Evolutionary conservation across 2,797 vertebrate species (phyloP).

Genomic region (Crypturellus tataupa): DNA sequence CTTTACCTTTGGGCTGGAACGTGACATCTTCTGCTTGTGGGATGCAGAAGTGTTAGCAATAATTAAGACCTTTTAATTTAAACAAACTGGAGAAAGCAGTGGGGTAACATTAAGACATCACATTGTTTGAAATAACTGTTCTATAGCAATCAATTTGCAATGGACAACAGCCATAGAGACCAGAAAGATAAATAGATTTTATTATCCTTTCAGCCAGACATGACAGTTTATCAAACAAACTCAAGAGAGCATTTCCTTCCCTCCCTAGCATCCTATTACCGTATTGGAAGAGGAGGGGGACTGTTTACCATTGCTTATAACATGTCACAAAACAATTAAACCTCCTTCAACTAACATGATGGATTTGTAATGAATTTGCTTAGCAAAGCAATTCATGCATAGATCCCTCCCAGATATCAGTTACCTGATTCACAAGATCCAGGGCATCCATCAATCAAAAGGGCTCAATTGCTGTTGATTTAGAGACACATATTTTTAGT

Average conservation of each 20-base stretch:
- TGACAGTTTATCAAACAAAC: conserved; percentile 26
- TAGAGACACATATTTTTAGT: neutral
- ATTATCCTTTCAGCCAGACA: conserved; percentile 16
- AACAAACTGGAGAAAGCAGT: neutral
- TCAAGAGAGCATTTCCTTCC: neutral
- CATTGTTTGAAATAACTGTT: neutral
- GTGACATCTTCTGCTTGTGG: neutral
- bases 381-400: conserved; percentile 45
- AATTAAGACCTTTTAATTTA: neutral
- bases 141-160: neutral
- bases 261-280: conserved; percentile 43
- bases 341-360: conserved; percentile 32
- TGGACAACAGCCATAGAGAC: neutral
- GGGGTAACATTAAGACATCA: neutral
- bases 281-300: neutral
- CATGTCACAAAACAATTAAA: conserved; percentile 53
- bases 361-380: conserved; percentile 58
- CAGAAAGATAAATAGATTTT: conserved; percentile 36
- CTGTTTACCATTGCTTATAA: conserved; percentile 32
- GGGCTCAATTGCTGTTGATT: neutral
- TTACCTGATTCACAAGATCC: conserved; percentile 37
- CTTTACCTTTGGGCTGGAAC: neutral
- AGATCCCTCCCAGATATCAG: conserved; percentile 46
- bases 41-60: neutral
- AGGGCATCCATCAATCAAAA: neutral